Conservation (phyloP, 2,113 vertebrate species). For the Oreotrochilus melanogaster region DNA sequence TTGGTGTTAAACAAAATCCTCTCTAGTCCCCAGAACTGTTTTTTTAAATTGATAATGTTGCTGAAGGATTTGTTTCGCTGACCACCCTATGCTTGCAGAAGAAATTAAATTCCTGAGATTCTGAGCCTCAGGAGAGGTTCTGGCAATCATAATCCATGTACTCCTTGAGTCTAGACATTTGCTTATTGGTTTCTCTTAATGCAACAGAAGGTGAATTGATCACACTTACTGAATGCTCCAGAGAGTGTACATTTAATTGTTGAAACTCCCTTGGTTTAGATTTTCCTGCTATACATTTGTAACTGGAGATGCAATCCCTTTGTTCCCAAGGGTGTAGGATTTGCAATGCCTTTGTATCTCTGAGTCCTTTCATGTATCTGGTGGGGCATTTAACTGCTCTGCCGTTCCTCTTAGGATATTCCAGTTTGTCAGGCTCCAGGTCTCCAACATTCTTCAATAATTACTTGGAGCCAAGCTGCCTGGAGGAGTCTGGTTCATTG, state of each 20-base stretch:
- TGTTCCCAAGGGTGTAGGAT: neutral
- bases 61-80: constrained; percentile 1
- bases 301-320: neutral
- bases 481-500: neutral
- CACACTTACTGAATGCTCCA: neutral
- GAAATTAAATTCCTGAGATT: neutral
- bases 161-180: neutral
- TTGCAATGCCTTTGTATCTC: neutral
- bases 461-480: constrained; percentile 45
- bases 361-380: neutral
- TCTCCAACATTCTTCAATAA: constrained; percentile 51
- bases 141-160: neutral
- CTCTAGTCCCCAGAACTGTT: neutral
- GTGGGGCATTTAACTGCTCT: neutral
- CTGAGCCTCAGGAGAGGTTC: neutral
- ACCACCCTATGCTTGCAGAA: neutral
- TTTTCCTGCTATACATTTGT: neutral
- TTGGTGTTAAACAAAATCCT: constrained; percentile 50
- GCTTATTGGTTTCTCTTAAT: neutral
- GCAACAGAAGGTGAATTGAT: neutral
- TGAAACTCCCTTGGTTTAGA: neutral
- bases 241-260: neutral
- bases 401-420: neutral
- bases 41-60: constrained; percentile 37
- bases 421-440: neutral